Evolutionary conservation across 2,888 invertebrate species (phyloP).

Genomic region (Cheilosia vulpina): DNA sequence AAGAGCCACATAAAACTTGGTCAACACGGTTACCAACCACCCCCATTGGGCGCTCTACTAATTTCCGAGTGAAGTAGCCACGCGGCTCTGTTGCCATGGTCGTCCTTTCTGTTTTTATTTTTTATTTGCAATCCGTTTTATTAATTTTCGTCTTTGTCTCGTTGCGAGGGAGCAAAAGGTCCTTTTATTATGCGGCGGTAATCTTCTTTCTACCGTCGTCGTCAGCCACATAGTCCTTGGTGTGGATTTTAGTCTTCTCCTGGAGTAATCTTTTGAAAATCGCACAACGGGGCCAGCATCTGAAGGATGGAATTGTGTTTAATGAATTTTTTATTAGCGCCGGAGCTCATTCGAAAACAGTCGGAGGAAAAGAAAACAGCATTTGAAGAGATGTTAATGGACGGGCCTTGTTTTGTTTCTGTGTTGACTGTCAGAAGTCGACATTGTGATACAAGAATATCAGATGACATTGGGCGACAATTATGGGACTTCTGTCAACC

Average conservation of each 20-base stretch:
- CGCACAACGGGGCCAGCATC: conserved; percentile 5
- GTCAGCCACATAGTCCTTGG: conserved; percentile 25
- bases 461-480: conserved; percentile 4
- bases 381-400: conserved; percentile 30
- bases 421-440: conserved; percentile 35
- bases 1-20: conserved; percentile 50
- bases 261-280: conserved; percentile 43
- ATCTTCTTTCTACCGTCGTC: conserved; percentile 31
- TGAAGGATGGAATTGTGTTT: conserved; percentile 43
- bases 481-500: background rate
- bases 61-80: conserved; percentile 39
- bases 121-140: conserved; percentile 60
- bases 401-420: conserved; percentile 23
- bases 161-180: conserved; percentile 38
- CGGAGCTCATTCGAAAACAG: conserved; percentile 17
- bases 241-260: conserved; percentile 9
- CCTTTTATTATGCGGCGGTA: conserved; percentile 55
- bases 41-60: conserved; percentile 20
- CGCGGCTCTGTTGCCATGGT: conserved; percentile 7
- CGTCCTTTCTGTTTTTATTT: conserved; percentile 20
- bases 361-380: conserved; percentile 14
- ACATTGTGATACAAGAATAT: conserved; percentile 19
- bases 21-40: conserved; percentile 1
- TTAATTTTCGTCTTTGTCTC: conserved; percentile 59
- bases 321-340: conserved; percentile 60